Evolutionary conservation across 1,140 invertebrate species (phyloP).

Genomic region (Drosophila parvula): DNA sequence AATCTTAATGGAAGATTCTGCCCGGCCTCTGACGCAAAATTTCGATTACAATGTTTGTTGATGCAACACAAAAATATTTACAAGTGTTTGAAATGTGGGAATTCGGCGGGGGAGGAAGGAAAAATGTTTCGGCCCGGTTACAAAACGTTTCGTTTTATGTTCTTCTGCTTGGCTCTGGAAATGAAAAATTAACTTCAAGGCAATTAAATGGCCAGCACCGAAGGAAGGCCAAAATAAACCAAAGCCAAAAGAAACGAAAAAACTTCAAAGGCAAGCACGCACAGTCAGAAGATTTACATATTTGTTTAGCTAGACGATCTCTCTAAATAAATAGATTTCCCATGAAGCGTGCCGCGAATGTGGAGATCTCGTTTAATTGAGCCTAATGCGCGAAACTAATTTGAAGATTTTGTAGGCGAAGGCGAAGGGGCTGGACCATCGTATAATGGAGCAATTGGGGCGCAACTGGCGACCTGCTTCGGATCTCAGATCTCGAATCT

Average conservation of each 20-base stretch:
- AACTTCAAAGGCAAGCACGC: conserved; percentile 62
- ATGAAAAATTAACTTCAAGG: conserved; percentile 46
- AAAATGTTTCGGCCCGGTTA: conserved; percentile 35
- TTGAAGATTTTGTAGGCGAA: conserved; percentile 59
- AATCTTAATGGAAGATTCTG: conserved; percentile 58
- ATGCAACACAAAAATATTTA: conserved; percentile 60
- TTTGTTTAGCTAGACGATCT: conserved; percentile 43
- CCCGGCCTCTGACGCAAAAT: conserved; percentile 48
- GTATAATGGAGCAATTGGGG: conserved; percentile 55
- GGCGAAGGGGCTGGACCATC: conserved; percentile 18
- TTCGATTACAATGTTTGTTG: conserved; percentile 63
- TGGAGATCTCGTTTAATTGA: conserved; percentile 62
- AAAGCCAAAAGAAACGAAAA: conserved; percentile 12
- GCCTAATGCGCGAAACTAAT: conserved; percentile 76
- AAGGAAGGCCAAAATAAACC: conserved; percentile 20
- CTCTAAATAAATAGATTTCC: conserved; percentile 62
- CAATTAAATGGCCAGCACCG: conserved; percentile 58
- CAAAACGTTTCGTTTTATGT: conserved; percentile 56
- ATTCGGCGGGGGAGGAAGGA: neutral
- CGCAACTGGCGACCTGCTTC: conserved; percentile 63
- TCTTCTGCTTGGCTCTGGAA: conserved; percentile 18
- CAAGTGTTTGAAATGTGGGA: conserved; percentile 48
- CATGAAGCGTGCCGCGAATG: conserved; percentile 32
- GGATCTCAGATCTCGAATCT: conserved; percentile 12
- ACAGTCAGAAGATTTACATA: conserved; percentile 53